A percentile compares a stretch with the other conserved stretches of the same genome.
Conservation (phyloP, 2,113 vertebrate genomes). For the Tachycineta bicolor region DNA sequence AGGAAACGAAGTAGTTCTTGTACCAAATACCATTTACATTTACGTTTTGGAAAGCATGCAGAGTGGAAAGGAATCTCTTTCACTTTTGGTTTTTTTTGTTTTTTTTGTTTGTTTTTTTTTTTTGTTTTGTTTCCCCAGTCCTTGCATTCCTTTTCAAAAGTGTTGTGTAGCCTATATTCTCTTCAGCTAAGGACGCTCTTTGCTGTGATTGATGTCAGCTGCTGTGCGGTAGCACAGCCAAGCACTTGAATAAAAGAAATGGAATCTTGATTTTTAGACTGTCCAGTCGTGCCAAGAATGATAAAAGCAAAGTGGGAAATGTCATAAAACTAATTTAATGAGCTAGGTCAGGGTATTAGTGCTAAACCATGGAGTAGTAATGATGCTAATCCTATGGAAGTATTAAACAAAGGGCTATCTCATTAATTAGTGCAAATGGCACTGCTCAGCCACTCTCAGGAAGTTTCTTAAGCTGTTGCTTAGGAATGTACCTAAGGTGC, state of each 20-base stretch:
- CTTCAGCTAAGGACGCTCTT: constrained; percentile 23
- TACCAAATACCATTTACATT: background rate
- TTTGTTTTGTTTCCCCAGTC: background rate
- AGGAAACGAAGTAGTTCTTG: background rate
- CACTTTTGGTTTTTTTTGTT: background rate
- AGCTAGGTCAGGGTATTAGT: constrained; percentile 24
- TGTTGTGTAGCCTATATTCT: background rate
- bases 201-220: constrained; percentile 76
- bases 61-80: background rate
- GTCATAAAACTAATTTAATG: constrained; percentile 60
- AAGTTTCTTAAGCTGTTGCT: constrained; percentile 19
- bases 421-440: constrained; percentile 37
- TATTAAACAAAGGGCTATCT: constrained; percentile 45
- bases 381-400: constrained; percentile 35
- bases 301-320: constrained; percentile 60
- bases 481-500: constrained; percentile 26
- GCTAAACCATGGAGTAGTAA: constrained; percentile 37
- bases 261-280: constrained; percentile 62
- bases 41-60: background rate
- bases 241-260: constrained; percentile 68
- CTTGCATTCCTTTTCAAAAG: constrained; percentile 10
- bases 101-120: background rate
- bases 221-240: constrained; percentile 58
- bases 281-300: constrained; percentile 58
- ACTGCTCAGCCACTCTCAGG: background rate